These are phyloP conservation scores for Thumatha senex DNA, from an alignment of 2,888 invertebrate species.

Conservation along the genomic window DNA sequence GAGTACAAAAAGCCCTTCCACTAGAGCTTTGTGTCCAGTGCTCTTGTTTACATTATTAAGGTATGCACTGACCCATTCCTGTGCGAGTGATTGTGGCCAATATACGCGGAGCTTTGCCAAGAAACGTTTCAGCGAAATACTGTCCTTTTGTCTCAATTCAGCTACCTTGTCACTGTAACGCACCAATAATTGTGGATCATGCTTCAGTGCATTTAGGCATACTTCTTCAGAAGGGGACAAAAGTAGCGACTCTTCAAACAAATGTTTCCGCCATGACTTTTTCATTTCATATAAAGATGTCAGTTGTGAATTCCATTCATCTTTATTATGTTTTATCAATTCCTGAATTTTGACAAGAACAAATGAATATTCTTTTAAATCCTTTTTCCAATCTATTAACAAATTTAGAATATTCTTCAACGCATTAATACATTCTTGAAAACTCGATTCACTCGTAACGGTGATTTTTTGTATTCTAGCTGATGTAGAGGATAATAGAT, in stretches of 20 bases:
- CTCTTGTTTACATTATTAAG: slow-evolving; percentile 39
- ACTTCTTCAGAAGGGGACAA: slow-evolving; percentile 44
- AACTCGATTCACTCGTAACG: slow-evolving; percentile 40
- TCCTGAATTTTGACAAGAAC: slow-evolving; percentile 46
- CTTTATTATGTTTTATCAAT: slow-evolving; percentile 42
- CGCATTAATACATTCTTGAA: slow-evolving; percentile 27
- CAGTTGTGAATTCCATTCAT: slow-evolving; percentile 40
- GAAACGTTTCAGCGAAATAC: slow-evolving; percentile 37
- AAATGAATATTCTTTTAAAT: slow-evolving; percentile 42
- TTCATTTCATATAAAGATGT: slow-evolving; percentile 48
- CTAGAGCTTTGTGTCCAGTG: slow-evolving; percentile 43
- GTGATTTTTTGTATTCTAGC: slow-evolving; percentile 34
- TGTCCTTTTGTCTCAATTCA: slow-evolving; percentile 43
- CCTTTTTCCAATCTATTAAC: slow-evolving; percentile 56
- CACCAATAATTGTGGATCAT: slow-evolving; percentile 54
- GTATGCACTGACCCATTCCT: slow-evolving; percentile 45
- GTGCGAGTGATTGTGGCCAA: slow-evolving; percentile 53
- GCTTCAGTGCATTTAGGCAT: slow-evolving; percentile 63
- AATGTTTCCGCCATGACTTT: slow-evolving; percentile 55
- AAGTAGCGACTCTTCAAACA: slow-evolving; percentile 60
- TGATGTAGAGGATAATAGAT: slow-evolving; percentile 41
- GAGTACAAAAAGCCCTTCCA: slow-evolving; percentile 50
- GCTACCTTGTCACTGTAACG: slow-evolving; percentile 41
- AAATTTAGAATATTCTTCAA: slow-evolving; percentile 41
- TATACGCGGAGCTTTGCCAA: slow-evolving; percentile 60